These are phyloP conservation scores for Monarcha castaneiventris DNA, from an alignment of 2,113 vertebrate species.

Conservation along the genomic window DNA sequence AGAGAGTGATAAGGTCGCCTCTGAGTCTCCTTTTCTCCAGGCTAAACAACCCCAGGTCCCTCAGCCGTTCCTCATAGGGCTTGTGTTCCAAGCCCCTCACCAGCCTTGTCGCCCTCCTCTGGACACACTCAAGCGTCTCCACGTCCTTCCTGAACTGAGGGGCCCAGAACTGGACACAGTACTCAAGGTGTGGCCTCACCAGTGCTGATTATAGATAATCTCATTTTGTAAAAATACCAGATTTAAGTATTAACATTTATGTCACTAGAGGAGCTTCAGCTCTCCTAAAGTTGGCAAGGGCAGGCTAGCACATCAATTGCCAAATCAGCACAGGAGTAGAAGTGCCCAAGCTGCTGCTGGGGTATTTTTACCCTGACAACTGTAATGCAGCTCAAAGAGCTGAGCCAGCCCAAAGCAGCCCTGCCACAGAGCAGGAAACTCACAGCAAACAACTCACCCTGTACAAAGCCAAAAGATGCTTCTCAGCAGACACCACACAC, in stretches of 20 bases:
- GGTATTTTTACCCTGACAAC: background rate
- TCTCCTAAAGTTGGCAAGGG: background rate
- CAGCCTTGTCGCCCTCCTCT: too few species aligned
- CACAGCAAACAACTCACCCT: background rate
- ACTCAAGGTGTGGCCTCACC: too few species aligned
- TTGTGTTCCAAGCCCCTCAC: too few species aligned
- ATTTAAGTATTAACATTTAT: background rate
- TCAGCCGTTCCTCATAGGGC: too few species aligned
- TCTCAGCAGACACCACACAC: background rate
- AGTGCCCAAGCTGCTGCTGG: background rate
- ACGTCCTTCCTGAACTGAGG: too few species aligned
- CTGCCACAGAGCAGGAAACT: background rate
- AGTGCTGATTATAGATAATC: too few species aligned
- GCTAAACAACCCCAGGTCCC: too few species aligned
- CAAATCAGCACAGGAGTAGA: background rate
- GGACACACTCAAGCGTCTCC: too few species aligned
- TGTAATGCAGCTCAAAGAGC: background rate
- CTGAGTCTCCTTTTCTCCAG: too few species aligned
- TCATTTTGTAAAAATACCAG: background rate
- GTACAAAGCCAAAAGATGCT: background rate
- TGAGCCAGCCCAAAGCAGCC: background rate
- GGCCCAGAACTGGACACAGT: too few species aligned
- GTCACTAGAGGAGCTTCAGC: background rate
- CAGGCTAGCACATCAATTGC: background rate
- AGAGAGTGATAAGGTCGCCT: too few species aligned